Conservation (phyloP, 2,797 vertebrate genomes). For the Falco concolor region DNA sequence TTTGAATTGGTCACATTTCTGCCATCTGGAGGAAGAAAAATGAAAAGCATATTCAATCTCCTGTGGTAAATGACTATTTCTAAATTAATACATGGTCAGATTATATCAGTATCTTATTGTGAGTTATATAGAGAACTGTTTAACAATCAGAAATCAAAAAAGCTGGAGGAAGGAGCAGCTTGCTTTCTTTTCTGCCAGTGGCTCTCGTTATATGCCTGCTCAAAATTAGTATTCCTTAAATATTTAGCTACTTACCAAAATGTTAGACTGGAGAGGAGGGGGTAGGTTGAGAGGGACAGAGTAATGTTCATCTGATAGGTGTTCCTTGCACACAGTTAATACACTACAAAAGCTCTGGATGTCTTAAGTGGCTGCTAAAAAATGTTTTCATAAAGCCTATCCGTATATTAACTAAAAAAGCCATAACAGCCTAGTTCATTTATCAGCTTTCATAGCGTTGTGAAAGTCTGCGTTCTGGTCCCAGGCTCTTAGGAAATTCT, state of each 20-base stretch:
- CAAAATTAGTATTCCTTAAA: not conserved
- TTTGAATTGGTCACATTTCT: conserved; percentile 49
- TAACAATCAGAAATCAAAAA: not conserved
- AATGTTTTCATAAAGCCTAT: not conserved
- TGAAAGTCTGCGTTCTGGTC: not conserved
- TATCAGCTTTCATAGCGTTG: not conserved
- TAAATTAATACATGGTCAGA: not conserved
- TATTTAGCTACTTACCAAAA: not conserved
- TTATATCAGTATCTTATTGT: not conserved
- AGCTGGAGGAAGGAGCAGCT: not conserved
- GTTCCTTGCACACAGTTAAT: not conserved
- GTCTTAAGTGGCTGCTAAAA: not conserved
- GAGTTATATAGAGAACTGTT: not conserved
- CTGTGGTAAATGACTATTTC: not conserved
- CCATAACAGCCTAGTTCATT: not conserved
- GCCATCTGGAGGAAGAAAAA: conserved; percentile 61
- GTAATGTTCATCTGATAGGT: not conserved
- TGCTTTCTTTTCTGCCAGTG: not conserved
- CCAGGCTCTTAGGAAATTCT: not conserved
- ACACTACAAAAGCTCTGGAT: not conserved
- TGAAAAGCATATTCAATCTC: not conserved
- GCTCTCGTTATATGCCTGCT: not conserved
- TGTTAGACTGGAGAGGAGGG: not conserved
- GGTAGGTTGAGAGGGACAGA: not conserved
- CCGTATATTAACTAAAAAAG: not conserved